phyloP scores from a whole-genome alignment of 2,888 invertebrate genomes.

The Busseola fusca region DNA sequence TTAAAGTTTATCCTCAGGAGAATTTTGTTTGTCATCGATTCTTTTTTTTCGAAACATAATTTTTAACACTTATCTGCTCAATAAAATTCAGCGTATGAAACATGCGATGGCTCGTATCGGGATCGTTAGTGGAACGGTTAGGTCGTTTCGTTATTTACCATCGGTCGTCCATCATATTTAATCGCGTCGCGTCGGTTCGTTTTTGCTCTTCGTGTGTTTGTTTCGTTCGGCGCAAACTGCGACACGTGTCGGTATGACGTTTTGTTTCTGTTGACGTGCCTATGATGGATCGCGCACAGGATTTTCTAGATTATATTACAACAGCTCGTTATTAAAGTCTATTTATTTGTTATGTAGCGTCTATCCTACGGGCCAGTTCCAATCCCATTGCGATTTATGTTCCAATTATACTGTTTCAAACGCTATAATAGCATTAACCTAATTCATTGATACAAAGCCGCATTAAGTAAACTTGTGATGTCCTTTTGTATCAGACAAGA shows the following conservation, averaged over 20 bases:
- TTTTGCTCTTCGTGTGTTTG: conserved; percentile 69
- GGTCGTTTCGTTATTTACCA: conserved; percentile 78
- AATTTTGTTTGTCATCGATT: conserved; percentile 48
- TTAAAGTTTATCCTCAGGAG: conserved; percentile 43
- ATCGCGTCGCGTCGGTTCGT: conserved; percentile 76
- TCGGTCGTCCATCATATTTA: conserved; percentile 84
- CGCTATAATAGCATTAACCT: conserved; percentile 19
- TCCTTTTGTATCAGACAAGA: conserved; percentile 39
- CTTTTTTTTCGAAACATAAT: conserved; percentile 57
- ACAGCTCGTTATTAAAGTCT: conserved; percentile 46
- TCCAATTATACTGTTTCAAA: conserved; percentile 25
- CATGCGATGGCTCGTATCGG: conserved; percentile 73
- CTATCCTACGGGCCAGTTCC: conserved; percentile 12
- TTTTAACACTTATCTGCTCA: conserved; percentile 72
- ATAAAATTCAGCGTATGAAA: conserved; percentile 77
- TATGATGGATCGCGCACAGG: conserved; percentile 71
- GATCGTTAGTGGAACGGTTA: conserved; percentile 81
- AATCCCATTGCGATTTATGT: conserved; percentile 26
- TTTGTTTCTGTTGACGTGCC: conserved; percentile 72
- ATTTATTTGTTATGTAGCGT: conserved; percentile 31
- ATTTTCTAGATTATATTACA: conserved; percentile 63
- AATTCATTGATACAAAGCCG: conserved; percentile 11
- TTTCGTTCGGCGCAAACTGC: conserved; percentile 68
- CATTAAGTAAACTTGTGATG: conserved; percentile 33
- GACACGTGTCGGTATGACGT: conserved; percentile 75